A percentile compares a stretch with the other conserved stretches of the same genome.
Conservation (phyloP, 2,113 vertebrate genomes). For the Nyctereutes procyonoides region DNA sequence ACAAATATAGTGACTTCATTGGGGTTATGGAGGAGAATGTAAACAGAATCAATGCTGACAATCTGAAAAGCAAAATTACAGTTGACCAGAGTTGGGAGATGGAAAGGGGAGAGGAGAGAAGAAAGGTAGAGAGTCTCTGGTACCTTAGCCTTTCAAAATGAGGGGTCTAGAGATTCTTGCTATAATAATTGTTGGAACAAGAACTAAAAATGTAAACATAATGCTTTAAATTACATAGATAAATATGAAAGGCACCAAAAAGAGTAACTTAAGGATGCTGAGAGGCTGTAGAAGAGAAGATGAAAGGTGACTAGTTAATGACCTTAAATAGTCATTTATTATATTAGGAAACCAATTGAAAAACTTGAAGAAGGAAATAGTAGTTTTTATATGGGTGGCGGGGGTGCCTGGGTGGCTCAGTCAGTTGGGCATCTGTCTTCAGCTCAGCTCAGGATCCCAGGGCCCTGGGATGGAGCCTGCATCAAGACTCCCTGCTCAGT, state of each 20-base stretch:
- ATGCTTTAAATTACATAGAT: neutral
- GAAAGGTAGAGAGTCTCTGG: neutral
- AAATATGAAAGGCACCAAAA: neutral
- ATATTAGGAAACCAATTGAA: neutral
- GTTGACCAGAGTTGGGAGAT: neutral
- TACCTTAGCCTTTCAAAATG: neutral
- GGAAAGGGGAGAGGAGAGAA: neutral
- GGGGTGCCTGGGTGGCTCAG: no score
- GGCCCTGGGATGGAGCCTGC: no score
- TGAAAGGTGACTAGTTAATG: neutral
- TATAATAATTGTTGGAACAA: neutral
- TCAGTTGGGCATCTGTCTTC: no score
- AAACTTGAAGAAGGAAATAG: neutral
- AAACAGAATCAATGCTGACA: neutral
- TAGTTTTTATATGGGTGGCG: no score
- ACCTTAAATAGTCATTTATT: neutral
- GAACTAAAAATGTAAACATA: neutral
- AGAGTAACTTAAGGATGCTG: neutral
- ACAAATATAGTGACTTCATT: neutral
- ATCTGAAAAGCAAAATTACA: neutral
- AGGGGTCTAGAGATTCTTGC: neutral
- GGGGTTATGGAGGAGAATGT: neutral
- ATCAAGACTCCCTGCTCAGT: no score
- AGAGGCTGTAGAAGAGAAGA: neutral
- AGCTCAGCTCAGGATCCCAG: no score